Conservation (phyloP, 37 sponge, comb jelly and placozoan species). For the Ianthella basta region DNA sequence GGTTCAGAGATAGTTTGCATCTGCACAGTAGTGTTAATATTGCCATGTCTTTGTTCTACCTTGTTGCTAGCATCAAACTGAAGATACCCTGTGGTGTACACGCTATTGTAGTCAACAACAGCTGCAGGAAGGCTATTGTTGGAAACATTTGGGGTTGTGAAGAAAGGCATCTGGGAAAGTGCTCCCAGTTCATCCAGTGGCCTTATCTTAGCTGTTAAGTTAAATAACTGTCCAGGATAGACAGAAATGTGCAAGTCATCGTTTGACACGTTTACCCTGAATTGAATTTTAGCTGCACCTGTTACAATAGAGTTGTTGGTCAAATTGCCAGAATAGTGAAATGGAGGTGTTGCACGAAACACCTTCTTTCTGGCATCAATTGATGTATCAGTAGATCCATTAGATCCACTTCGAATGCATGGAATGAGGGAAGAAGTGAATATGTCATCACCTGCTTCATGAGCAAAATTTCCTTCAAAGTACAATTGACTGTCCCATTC, state of each 20-base stretch:
- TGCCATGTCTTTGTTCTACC: too few species aligned
- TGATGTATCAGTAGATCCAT: constrained; percentile 5
- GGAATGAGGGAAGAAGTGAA: background rate
- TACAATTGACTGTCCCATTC: background rate
- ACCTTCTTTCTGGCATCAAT: background rate
- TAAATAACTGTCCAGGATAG: background rate
- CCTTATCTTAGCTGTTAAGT: background rate
- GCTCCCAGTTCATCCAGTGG: background rate
- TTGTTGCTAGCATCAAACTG: background rate
- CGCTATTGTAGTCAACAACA: background rate
- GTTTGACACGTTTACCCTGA: too few species aligned
- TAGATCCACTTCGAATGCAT: background rate
- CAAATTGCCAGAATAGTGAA: too few species aligned
- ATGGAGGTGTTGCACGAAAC: background rate
- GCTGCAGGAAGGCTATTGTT: background rate
- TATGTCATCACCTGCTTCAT: background rate
- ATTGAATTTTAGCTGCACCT: too few species aligned
- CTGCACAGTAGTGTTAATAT: background rate
- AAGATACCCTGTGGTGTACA: background rate
- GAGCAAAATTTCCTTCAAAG: background rate
- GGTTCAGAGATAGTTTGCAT: background rate
- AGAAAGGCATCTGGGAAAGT: background rate
- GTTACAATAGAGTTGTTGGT: too few species aligned
- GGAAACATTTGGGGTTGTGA: too few species aligned
- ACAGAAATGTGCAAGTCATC: too few species aligned